Conservation (phyloP, 2,113 vertebrate species). For the Nothobranchius furzeri region DNA sequence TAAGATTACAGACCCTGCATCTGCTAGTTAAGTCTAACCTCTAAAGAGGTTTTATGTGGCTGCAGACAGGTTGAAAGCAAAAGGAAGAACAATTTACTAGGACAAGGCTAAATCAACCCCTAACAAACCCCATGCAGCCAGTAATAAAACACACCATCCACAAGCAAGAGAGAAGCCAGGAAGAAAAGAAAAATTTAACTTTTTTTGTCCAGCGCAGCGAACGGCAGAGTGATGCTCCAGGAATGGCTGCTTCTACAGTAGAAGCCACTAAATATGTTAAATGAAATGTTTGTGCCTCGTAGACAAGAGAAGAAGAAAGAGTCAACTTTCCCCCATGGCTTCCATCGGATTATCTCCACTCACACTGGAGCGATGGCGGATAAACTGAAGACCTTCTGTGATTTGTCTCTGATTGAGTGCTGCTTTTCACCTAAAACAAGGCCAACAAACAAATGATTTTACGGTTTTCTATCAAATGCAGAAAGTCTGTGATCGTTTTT, state of each 20-base stretch:
- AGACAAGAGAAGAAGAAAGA: conserved; percentile 15
- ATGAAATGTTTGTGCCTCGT: conserved; percentile 50
- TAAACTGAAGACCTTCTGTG: not conserved
- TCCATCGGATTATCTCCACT: not conserved
- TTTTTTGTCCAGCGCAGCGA: conserved; percentile 37
- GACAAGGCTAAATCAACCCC: conserved; percentile 5
- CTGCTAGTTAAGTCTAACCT: conserved; percentile 8
- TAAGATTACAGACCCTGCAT: not conserved
- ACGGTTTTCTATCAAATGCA: no score
- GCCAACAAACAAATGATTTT: not conserved
- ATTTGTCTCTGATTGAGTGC: not conserved
- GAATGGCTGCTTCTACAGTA: conserved; percentile 19
- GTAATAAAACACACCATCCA: conserved; percentile 22
- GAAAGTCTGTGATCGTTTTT: no score
- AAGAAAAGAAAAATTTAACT: conserved; percentile 10
- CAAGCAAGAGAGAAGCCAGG: conserved; percentile 1
- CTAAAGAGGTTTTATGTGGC: not conserved
- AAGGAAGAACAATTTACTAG: not conserved
- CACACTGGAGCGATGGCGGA: no score
- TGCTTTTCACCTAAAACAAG: conserved; percentile 1
- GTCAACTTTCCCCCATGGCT: conserved; percentile 16
- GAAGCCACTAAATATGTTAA: conserved; percentile 40
- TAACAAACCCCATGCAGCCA: conserved; percentile 1
- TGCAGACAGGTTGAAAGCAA: conserved; percentile 23
- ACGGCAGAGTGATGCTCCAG: conserved; percentile 29